phyloP scores from a whole-genome alignment of 1,140 invertebrate species.

The Neodiprion fabricii region DNA sequence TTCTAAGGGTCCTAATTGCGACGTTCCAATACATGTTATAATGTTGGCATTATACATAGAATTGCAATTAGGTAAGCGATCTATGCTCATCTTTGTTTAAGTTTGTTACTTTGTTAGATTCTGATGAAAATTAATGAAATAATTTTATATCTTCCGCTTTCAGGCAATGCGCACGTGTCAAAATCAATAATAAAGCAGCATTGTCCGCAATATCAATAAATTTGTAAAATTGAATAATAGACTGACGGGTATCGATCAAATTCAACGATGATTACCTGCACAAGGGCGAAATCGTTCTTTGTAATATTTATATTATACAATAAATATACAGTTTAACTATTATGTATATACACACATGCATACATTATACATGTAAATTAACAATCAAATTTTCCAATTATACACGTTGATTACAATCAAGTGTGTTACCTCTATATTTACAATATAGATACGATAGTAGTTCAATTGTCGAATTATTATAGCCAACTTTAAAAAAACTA shows the following conservation, averaged over 20 bases:
- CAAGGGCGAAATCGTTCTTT: neutral
- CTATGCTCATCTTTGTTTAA: too few relatives aligned
- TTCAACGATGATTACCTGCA: neutral
- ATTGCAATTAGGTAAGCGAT: slow-evolving; percentile 68
- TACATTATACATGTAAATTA: too few relatives aligned
- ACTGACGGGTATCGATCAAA: neutral
- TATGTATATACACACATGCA: neutral
- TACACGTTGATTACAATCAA: too few relatives aligned
- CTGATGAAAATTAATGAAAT: too few relatives aligned
- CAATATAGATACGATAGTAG: too few relatives aligned
- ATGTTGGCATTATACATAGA: slow-evolving; percentile 78
- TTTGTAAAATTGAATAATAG: neutral
- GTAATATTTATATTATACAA: neutral
- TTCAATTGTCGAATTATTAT: too few relatives aligned
- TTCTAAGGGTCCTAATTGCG: slow-evolving; percentile 63
- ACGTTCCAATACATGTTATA: slow-evolving; percentile 75
- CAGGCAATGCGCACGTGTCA: slow-evolving; percentile 46
- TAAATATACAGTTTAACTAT: neutral
- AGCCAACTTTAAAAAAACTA: too few relatives aligned
- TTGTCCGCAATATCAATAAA: slow-evolving; percentile 51
- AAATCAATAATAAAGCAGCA: slow-evolving; percentile 53
- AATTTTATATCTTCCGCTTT: slow-evolving; percentile 8
- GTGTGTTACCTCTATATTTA: too few relatives aligned
- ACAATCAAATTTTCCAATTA: too few relatives aligned
- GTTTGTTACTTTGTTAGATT: too few relatives aligned